Base-by-base conservation (phyloP, 2,113 vertebrate genomes). In the Syngnathus floridae region DNA sequence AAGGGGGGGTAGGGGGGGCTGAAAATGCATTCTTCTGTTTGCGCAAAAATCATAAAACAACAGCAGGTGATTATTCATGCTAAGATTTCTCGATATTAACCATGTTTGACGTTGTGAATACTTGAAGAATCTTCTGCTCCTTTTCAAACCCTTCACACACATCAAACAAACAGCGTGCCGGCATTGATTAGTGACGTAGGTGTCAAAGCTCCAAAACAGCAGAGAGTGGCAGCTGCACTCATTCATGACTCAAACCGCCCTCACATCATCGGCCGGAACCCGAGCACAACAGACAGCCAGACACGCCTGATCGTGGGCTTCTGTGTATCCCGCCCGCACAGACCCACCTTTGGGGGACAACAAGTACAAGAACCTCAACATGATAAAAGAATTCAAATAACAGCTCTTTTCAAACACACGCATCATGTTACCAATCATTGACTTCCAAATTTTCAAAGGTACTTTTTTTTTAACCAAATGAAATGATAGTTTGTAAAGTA, bases 181-280 rank as follows among this genome's bases (percentile, higher is more conserved):
- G 74, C 83, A 89, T 80, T 77, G 85, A 85, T 87, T 88, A 79
- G 88, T 86, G 87, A 89, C 87, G 81, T 74, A 79, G 76, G 85
- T 82, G 87, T 88, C 89, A 88, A 81, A 78, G 87, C 87, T 88
- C 86, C 88, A 40, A 90, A 89, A 90, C 83, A 64, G 76, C 48
- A 38, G 26, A 75, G 85, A 84, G 80, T 82, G 84, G 76, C 87
- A 88, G 82, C 80, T 71, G 74, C 14, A 13, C 80, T 83, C 73
- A 64, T 83, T 75, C 74, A 71, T 43, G 75, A 78, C 79, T 64
- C 65, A 66, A 21, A 40, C 37, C 57, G 26, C 41, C 82, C 81
- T 82, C 77, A 83, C 79, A 86, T 89, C 87, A 84, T 70, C 8
- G 52, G 65, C 75, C 65, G 75, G 64, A 77, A 82, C 80, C 70